Evolutionary conservation across 2,888 invertebrate genomes (phyloP), one percentile per base, ranked within the genome.

Genomic region (Sipha maydis): DNA sequence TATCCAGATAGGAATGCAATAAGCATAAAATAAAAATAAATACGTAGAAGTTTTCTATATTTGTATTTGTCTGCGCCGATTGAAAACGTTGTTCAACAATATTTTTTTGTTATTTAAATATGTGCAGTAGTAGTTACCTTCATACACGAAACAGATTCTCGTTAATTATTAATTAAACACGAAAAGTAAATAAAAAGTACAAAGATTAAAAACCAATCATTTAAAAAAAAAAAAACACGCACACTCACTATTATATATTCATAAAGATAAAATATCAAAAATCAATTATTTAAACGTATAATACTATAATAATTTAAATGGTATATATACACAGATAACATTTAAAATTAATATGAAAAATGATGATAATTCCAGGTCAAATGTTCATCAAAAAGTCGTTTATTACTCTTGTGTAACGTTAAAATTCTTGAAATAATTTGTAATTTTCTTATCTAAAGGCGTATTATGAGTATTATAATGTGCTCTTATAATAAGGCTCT

Each of bases 341-440:
- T 48, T 7, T 61, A n/a, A 28, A 71, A 71, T 71, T 38, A 67
- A 38, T 28, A 67, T 67, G 79, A 80, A 80, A 80, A 80, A 80
- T 56, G 17, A 79, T 75, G 34, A 80, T 80, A 80, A 61, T 80
- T 61, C 38, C 61, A 8, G 79, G 79, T 80, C 79, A 67, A 80
- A 80, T 8, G 67, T 80, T 80, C 38, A 67, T 7, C n/a, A 19
- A 38, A 80, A 80, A 80, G n/a, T 67, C 38, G n/a, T 80, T 80
- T 80, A 80, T 80, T 38, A 79, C 61, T n/a, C 7, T 34, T 28
- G 21, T n/a, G 34, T 61, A n/a, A n/a, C 54, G 9, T 54, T 54
- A 38, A 67, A 38, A 67, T 80, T 80, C 38, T 80, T 80, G 61
- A 61, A 67, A 80, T 80, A 67, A 67, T 38, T 80, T 80, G 28